phyloP scores from a whole-genome alignment of 2,888 invertebrate genomes.

The Neocrepidodera transversa region DNA sequence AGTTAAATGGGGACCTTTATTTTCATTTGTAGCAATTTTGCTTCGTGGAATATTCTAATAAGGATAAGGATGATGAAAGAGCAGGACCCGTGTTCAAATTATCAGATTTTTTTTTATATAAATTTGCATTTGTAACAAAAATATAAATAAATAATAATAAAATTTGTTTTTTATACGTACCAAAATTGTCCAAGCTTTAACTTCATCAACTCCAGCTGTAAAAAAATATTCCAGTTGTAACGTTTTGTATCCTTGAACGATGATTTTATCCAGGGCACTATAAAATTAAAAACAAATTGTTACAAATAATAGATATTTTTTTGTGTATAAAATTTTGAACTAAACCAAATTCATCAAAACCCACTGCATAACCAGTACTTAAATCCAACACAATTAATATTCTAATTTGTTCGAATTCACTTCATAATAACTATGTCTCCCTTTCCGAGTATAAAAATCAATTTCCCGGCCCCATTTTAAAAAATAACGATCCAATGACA shows the following conservation, averaged over 20 bases:
- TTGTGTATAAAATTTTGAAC: too few species aligned
- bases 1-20: conserved; percentile 47
- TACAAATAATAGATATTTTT: too few species aligned
- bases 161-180: conserved; percentile 62
- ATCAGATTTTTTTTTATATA: too few species aligned
- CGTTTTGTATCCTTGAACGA: conserved; percentile 95
- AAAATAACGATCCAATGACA: conserved; percentile 47
- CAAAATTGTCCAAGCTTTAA: conserved; percentile 99
- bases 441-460: neutral
- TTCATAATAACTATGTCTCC: too few species aligned
- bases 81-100: neutral
- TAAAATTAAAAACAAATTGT: conserved; percentile 47
- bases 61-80: conserved; percentile 12
- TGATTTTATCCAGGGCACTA: conserved; percentile 95
- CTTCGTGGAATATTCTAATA: conserved; percentile 18
- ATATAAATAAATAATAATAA: neutral
- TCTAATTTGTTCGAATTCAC: too few species aligned
- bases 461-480: conserved; percentile 36
- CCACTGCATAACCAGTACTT: too few species aligned
- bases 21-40: conserved; percentile 38
- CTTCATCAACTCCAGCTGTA: conserved; percentile 96
- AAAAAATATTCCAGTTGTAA: conserved; percentile 98
- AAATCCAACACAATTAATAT: too few species aligned
- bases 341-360: too few species aligned
- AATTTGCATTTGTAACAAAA: neutral